Percentiles rank a stretch among this genome's conserved stretches.
Conservation (phyloP, 2,888 invertebrate species). For the Ochropacha duplaris region DNA sequence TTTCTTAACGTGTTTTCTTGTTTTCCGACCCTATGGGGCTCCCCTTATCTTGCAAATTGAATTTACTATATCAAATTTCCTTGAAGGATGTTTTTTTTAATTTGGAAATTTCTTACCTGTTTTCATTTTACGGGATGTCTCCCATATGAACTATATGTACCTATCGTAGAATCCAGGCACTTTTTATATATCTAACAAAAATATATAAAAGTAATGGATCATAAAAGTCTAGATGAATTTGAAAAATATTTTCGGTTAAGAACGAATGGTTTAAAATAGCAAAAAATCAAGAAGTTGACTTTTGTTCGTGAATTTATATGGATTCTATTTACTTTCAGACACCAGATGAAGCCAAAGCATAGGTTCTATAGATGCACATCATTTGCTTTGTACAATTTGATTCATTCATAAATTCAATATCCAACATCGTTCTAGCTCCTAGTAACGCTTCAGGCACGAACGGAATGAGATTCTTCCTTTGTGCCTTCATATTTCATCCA, state of each 20-base stretch:
- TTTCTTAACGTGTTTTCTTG: conserved; percentile 40
- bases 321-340: not conserved
- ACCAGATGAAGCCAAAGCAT: not conserved
- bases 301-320: too few species aligned
- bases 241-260: too few species aligned
- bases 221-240: too few species aligned
- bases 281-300: too few species aligned
- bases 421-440: conserved; percentile 37
- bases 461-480: conserved; percentile 71
- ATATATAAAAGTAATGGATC: not conserved
- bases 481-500: conserved; percentile 70
- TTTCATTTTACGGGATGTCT: not conserved
- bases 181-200: too few species aligned
- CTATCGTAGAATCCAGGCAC: not conserved
- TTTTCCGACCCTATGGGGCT: conserved; percentile 23
- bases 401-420: conserved; percentile 49
- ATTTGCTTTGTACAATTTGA: conserved; percentile 36
- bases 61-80: conserved; percentile 4
- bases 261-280: too few species aligned
- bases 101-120: not conserved
- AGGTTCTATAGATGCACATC: conserved; percentile 7
- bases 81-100: not conserved
- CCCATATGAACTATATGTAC: too few species aligned
- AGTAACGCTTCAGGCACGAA: conserved; percentile 56
- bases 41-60: conserved; percentile 16